Evolutionary conservation across 2,888 invertebrate genomes (phyloP).

Genomic region (Drosophila nigritarsus): DNA sequence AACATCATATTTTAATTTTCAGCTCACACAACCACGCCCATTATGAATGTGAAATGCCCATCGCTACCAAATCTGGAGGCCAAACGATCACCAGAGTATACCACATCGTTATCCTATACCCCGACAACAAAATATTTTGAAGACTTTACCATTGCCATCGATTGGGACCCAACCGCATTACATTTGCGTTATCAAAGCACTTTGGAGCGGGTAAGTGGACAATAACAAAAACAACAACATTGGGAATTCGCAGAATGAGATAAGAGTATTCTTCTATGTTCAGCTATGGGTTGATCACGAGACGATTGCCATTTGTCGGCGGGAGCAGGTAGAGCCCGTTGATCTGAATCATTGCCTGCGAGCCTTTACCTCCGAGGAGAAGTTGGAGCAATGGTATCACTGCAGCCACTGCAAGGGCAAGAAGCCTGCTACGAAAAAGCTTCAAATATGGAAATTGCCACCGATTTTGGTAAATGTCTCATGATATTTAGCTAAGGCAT

Average conservation of each 20-base stretch:
- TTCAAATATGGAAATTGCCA: conserved; percentile 96
- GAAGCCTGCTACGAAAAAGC: conserved; percentile 94
- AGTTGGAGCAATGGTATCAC: conserved; percentile 93
- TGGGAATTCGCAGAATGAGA: background rate
- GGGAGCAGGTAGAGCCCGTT: conserved; percentile 92
- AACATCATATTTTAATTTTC: background rate
- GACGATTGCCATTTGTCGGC: conserved; percentile 89
- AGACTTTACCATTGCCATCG: conserved; percentile 89
- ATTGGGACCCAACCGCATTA: conserved; percentile 97
- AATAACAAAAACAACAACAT: background rate
- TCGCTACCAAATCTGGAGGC: conserved; percentile 82
- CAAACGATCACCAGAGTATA: conserved; percentile 72
- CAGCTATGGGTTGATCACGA: conserved; percentile 91
- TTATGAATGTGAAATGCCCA: conserved; percentile 79
- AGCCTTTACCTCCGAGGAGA: conserved; percentile 95
- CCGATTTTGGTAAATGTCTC: conserved; percentile 90
- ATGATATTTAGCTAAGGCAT: background rate
- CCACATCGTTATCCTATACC: conserved; percentile 72
- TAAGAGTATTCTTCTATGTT: background rate
- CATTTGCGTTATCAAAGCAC: conserved; percentile 94
- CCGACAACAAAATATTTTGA: conserved; percentile 82
- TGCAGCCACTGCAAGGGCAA: conserved; percentile 93
- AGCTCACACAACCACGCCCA: conserved; percentile 81
- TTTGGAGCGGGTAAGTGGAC: conserved; percentile 88
- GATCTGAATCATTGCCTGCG: conserved; percentile 93